Evolutionary conservation across 2,797 vertebrate genomes (phyloP).

Genomic region (Apogon hyalosoma): DNA sequence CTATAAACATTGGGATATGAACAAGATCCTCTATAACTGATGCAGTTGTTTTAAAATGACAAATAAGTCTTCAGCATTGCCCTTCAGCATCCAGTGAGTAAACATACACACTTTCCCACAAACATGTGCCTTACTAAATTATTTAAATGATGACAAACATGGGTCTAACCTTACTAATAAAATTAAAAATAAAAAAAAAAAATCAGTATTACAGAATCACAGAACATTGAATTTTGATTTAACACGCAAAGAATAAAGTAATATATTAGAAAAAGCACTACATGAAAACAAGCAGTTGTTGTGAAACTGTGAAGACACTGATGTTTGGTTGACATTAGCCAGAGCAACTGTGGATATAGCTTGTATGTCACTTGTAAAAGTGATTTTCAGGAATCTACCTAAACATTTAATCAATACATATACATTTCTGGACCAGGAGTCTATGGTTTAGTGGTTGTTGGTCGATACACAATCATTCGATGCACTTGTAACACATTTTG

Average conservation of each 20-base stretch:
- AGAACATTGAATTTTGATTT: constrained; percentile 57
- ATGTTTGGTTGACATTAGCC: constrained; percentile 32
- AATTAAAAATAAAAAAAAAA: too few species aligned
- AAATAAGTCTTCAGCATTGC: constrained; percentile 61
- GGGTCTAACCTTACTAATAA: constrained; percentile 52
- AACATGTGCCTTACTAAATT: constrained; percentile 60
- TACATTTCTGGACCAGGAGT: constrained; percentile 2
- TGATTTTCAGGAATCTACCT: not conserved
- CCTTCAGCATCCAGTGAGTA: constrained; percentile 77
- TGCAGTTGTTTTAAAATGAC: constrained; percentile 53
- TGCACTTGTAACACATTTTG: constrained; percentile 7
- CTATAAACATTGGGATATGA: constrained; percentile 40
- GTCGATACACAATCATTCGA: constrained; percentile 31
- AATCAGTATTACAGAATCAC: constrained; percentile 61
- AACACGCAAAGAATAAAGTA: constrained; percentile 61
- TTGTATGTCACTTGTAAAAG: constrained; percentile 26
- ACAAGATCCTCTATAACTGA: constrained; percentile 51
- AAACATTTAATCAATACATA: constrained; percentile 1
- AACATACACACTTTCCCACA: constrained; percentile 63
- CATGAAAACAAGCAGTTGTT: constrained; percentile 41
- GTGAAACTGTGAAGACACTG: constrained; percentile 37
- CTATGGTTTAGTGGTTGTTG: constrained; percentile 31
- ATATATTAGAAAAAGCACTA: constrained; percentile 49
- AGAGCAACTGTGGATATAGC: constrained; percentile 44
- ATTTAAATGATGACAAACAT: constrained; percentile 54